Evolutionary conservation across 2,797 vertebrate genomes (phyloP), one percentile per base, ranked within the genome.

Genomic region (Gephyroberyx darwinii): DNA sequence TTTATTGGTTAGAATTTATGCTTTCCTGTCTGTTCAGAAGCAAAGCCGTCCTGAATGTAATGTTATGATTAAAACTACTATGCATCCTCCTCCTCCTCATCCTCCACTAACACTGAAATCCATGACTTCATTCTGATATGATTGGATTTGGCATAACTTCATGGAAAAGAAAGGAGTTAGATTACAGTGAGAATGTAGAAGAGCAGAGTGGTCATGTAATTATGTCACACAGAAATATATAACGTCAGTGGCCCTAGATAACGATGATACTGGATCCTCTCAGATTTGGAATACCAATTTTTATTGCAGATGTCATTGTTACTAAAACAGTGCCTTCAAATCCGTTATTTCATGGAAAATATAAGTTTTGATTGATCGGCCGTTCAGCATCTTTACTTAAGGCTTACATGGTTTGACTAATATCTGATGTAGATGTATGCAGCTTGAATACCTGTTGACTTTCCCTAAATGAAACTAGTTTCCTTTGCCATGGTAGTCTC

Each of bases 1-100:
- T 75, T 68, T 66, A 74, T 58, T 77, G 60, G 39, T 30, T 14
- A 26, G 9, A 51, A 77, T 75, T 69, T 74, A 74, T 64, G 68
- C 51, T 52, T 43, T 75, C 26, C 37, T 53, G 16, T 61, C 61
- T 20, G 57, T 73, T 73, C 51, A 12, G 37, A 12, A 9, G 37
- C 37, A 39, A 47, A 37, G 53, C 33, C 26, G 8, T 56, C 74
- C 63, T 63, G 22, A 65, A 30, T 52, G 20, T 60, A 67, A 68
- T 74, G 30, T 57, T 56, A 69, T 55, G n/a, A 62, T 45, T 65
- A 54, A 65, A 76, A 60, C 35, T 26, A 64, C 5, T 43, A 66
- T 66, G 22, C 17, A 8, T 56, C n/a, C 17, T 19, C n/a, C n/a
- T n/a, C n/a, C n/a, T n/a, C n/a, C n/a, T 13, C 35, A n/a, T 9